These are phyloP conservation scores for Bombus waltoni DNA, from an alignment of 1,140 invertebrate genomes.

Conservation along the genomic window DNA sequence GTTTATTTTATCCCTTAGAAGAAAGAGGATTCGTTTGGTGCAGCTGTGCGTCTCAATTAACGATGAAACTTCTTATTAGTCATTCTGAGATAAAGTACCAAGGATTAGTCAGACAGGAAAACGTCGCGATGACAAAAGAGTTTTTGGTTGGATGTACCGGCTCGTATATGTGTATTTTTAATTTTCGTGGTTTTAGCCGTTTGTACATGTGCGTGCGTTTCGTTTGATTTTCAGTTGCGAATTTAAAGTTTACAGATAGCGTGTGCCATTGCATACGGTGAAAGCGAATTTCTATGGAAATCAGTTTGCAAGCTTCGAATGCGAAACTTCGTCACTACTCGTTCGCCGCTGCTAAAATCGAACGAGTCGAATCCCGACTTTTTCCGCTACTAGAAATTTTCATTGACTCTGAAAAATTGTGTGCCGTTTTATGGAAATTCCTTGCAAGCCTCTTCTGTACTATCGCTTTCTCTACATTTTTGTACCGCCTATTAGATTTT, in stretches of 20 bases:
- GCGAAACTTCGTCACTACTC: slow-evolving; percentile 7
- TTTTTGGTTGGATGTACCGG: too few relatives aligned
- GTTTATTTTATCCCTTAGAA: neutral
- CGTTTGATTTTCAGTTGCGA: neutral
- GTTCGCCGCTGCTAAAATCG: neutral
- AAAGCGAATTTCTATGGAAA: slow-evolving; percentile 52
- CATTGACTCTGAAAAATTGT: slow-evolving; percentile 14
- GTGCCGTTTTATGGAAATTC: slow-evolving; percentile 14
- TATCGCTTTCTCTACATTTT: neutral
- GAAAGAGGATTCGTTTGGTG: neutral
- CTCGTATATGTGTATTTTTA: too few relatives aligned
- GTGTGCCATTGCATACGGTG: neutral
- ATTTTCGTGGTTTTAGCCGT: too few relatives aligned
- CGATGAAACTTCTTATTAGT: too few relatives aligned
- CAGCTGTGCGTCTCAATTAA: too few relatives aligned
- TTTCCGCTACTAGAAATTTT: neutral
- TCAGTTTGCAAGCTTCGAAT: slow-evolving; percentile 18
- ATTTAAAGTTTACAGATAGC: neutral
- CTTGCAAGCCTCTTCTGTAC: too few relatives aligned
- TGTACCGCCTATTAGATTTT: neutral
- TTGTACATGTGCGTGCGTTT: too few relatives aligned
- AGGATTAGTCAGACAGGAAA: too few relatives aligned
- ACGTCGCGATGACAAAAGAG: too few relatives aligned
- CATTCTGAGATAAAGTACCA: too few relatives aligned
- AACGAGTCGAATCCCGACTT: neutral